Conservation (phyloP, 2,113 vertebrate genomes). For the Plecotus auritus region DNA sequence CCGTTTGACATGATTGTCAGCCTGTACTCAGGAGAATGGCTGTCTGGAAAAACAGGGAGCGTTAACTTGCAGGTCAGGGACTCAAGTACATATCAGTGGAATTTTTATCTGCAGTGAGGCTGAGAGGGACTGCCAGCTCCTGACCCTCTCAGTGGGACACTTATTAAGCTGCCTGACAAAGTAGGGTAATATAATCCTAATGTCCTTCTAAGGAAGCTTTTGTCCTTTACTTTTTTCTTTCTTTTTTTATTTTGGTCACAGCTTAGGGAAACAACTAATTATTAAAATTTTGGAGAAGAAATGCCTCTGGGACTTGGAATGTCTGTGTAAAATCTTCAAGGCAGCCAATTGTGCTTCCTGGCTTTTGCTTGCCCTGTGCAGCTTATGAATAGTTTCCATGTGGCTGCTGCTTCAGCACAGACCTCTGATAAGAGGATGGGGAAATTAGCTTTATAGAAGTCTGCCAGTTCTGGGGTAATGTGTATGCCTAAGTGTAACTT, state of each 20-base stretch:
- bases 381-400: conserved; percentile 70
- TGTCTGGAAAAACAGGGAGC: not conserved
- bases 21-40: not conserved
- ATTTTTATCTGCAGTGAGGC: conserved; percentile 1
- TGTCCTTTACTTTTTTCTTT: conserved; percentile 44
- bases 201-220: conserved; percentile 50
- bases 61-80: conserved; percentile 55
- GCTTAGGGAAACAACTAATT: conserved; percentile 68
- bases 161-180: conserved; percentile 57
- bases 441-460: conserved; percentile 77
- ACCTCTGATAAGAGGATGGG: conserved; percentile 72
- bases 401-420: conserved; percentile 70
- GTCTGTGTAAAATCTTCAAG: conserved; percentile 68
- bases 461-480: conserved; percentile 67
- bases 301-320: conserved; percentile 56
- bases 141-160: conserved; percentile 8
- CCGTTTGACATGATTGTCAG: conserved; percentile 56
- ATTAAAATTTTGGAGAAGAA: conserved; percentile 64
- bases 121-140: conserved; percentile 2
- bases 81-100: conserved; percentile 1
- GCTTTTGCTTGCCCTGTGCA: conserved; percentile 61
- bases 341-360: conserved; percentile 71
- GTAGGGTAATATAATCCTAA: not conserved
- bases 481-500: conserved; percentile 52
- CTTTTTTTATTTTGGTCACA: conserved; percentile 53